A percentile compares a stretch with the other conserved stretches of the same genome.
phyloP scores from a whole-genome alignment of 2,888 invertebrate species.

The Napeogenes inachia region DNA sequence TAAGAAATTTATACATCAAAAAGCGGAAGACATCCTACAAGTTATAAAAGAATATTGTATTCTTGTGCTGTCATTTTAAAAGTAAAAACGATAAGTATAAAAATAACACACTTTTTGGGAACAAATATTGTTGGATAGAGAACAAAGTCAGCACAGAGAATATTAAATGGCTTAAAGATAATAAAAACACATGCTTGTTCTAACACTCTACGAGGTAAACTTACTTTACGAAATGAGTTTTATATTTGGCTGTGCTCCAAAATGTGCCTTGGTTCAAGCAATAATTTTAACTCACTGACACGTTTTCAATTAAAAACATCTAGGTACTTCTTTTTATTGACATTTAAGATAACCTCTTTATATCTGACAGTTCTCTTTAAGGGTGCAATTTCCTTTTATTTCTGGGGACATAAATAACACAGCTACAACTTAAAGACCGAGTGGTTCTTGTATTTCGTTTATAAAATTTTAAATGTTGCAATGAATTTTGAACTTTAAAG shows the following conservation, averaged over 20 bases:
- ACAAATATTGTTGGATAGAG: not conserved
- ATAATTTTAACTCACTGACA: conserved; percentile 26
- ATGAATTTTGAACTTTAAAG: not conserved
- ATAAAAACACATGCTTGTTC: conserved; percentile 7
- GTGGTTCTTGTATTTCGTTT: not conserved
- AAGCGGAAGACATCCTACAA: too few species aligned
- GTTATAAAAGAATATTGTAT: too few species aligned
- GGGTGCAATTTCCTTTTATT: not conserved
- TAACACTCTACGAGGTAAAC: conserved; percentile 7
- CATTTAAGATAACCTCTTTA: conserved; percentile 4
- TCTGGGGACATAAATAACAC: not conserved
- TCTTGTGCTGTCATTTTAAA: too few species aligned
- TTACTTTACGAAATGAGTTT: conserved; percentile 20
- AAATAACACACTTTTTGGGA: not conserved
- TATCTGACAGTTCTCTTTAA: not conserved
- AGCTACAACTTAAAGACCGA: not conserved
- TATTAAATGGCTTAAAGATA: conserved; percentile 2
- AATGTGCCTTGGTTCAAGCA: conserved; percentile 21
- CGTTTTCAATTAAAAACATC: conserved; percentile 22
- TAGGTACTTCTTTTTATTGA: conserved; percentile 3
- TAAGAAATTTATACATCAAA: too few species aligned
- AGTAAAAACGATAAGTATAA: too few species aligned
- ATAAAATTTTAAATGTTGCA: not conserved
- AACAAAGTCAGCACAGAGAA: not conserved
- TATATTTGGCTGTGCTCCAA: conserved; percentile 26